These are phyloP conservation scores for Drosophila parthenogenetica DNA, from an alignment of 2,888 invertebrate species.

Conservation along the genomic window DNA sequence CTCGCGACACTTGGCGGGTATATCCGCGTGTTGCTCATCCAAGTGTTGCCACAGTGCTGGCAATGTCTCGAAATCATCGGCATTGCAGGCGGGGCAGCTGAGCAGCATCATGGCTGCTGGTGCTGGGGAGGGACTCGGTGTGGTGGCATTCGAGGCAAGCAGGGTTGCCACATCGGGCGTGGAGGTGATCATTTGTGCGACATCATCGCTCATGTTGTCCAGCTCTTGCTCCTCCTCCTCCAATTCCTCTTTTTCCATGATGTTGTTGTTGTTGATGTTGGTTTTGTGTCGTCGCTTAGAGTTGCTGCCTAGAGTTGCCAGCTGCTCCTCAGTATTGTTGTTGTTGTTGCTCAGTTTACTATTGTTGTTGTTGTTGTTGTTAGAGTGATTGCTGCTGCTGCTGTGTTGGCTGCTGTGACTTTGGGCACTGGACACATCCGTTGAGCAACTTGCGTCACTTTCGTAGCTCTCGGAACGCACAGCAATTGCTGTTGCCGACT, in stretches of 20 bases:
- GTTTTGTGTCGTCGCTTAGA: constrained; percentile 79
- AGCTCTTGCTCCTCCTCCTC: constrained; percentile 20
- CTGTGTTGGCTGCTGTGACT: constrained; percentile 83
- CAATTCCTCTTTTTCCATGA: constrained; percentile 17
- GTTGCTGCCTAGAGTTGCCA: constrained; percentile 38
- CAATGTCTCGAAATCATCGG: constrained; percentile 87
- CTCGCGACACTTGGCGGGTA: constrained; percentile 89
- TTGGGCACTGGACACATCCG: constrained; percentile 85
- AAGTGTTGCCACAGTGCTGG: constrained; percentile 88
- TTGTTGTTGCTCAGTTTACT: constrained; percentile 64
- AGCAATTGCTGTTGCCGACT: constrained; percentile 2
- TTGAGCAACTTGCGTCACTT: constrained; percentile 86
- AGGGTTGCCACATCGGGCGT: constrained; percentile 71
- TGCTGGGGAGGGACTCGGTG: not conserved
- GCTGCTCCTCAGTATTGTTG: constrained; percentile 66
- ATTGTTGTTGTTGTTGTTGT: constrained; percentile 83
- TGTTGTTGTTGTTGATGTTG: constrained; percentile 82
- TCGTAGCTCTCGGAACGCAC: constrained; percentile 86
- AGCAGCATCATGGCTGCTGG: constrained; percentile 53
- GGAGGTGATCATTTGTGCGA: constrained; percentile 61
- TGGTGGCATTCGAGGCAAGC: constrained; percentile 46
- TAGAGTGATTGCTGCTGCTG: constrained; percentile 78
- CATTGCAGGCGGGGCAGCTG: constrained; percentile 88
- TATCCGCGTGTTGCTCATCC: constrained; percentile 88
- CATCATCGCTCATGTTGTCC: constrained; percentile 28